Evolutionary conservation across 2,888 invertebrate genomes (phyloP).

Genomic region (Leptogaster cylindrica): DNA sequence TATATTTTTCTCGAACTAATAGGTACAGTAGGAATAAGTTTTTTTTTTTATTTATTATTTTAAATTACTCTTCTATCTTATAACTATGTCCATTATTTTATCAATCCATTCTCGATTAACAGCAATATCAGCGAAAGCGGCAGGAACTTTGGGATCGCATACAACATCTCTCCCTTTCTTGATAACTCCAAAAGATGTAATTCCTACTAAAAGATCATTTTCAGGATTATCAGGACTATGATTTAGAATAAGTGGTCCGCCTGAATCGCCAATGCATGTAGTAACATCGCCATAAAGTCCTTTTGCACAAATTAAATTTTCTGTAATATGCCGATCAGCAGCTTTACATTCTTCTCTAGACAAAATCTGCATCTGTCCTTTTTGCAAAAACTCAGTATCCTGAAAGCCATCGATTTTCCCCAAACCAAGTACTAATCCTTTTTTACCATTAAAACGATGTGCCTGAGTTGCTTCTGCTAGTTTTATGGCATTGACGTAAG

Average conservation of each 20-base stretch:
- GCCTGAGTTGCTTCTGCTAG: neutral
- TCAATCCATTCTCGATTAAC: neutral
- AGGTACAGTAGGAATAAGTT: too few species aligned
- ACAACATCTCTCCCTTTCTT: too few species aligned
- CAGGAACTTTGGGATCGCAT: neutral
- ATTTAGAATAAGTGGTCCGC: neutral
- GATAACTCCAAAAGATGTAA: neutral
- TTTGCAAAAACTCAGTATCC: neutral
- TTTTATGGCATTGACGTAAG: neutral
- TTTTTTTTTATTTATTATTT: neutral
- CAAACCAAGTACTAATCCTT: neutral
- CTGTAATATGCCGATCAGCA: neutral
- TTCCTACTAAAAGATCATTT: neutral
- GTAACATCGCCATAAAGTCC: neutral
- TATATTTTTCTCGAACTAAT: too few species aligned
- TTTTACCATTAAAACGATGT: neutral
- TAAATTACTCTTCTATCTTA: neutral
- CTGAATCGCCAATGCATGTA: neutral
- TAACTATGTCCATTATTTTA: too few species aligned
- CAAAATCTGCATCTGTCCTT: neutral
- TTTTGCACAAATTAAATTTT: neutral
- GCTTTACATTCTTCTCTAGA: neutral
- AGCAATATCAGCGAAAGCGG: neutral
- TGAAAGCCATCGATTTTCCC: neutral
- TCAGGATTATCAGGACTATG: neutral